Conservation (phyloP, 2,113 vertebrate species). For the Pontoporia blainvillei region DNA sequence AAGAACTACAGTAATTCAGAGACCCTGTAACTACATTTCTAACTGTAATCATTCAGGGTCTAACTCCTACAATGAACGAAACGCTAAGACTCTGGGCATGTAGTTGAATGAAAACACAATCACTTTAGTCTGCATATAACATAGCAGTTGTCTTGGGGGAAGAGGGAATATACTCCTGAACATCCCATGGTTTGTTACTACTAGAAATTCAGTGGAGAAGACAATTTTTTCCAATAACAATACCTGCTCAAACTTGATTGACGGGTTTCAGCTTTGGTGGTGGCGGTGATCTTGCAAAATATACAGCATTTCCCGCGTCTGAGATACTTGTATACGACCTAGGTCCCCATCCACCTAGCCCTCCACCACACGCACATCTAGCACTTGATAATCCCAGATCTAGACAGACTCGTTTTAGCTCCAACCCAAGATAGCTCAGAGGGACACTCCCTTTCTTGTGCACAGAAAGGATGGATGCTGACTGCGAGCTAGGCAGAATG, state of each 20-base stretch:
- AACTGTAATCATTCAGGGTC: background rate
- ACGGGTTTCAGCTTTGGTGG: background rate
- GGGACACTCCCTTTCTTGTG: background rate
- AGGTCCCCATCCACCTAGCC: background rate
- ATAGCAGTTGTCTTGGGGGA: background rate
- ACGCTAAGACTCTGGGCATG: background rate
- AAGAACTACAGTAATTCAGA: background rate
- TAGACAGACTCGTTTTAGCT: background rate
- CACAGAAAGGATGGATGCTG: background rate
- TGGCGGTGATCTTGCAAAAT: constrained; percentile 1
- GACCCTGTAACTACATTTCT: background rate
- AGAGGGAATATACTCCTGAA: background rate
- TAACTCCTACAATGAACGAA: background rate
- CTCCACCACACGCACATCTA: background rate
- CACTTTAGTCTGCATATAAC: background rate
- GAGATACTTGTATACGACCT: background rate
- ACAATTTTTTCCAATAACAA: background rate
- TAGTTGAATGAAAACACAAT: background rate
- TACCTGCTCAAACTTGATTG: background rate
- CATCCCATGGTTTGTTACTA: background rate
- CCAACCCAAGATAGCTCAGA: background rate
- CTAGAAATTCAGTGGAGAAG: background rate
- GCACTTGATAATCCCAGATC: background rate
- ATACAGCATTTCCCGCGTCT: background rate
- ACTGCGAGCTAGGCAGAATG: background rate